Percentiles rank a stretch among this genome's conserved stretches.
phyloP scores from a whole-genome alignment of 2,797 vertebrate genomes.

The Enteromius thamalakanensis region DNA sequence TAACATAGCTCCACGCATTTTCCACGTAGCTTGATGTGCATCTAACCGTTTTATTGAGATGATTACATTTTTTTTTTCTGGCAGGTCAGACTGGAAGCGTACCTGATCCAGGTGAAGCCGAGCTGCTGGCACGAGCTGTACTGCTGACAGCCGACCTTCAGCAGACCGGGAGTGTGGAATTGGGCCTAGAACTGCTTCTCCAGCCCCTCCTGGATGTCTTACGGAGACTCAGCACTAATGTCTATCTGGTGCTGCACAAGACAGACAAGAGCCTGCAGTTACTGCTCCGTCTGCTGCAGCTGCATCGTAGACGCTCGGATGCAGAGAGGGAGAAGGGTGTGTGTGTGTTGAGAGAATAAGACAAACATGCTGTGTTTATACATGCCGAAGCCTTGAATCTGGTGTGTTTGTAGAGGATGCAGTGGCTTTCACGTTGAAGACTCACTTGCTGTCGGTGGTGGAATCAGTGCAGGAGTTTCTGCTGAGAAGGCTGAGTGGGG shows the following conservation, averaged over 20 bases:
- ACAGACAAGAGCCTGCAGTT: conserved; percentile 92
- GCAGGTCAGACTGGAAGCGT: conserved; percentile 70
- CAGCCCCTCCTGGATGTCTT: conserved; percentile 87
- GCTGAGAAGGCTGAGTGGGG: conserved; percentile 81
- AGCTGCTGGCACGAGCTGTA: conserved; percentile 82
- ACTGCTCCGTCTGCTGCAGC: conserved; percentile 82
- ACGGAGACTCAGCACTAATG: conserved; percentile 84
- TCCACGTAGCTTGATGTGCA: background rate
- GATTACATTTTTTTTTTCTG: background rate
- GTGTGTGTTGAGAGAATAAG: conserved; percentile 59
- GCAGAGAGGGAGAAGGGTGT: conserved; percentile 45
- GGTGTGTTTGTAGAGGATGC: conserved; percentile 72
- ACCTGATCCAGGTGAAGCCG: conserved; percentile 85
- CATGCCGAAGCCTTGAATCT: background rate
- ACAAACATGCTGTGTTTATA: background rate
- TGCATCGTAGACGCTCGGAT: conserved; percentile 47
- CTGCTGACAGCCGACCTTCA: conserved; percentile 87
- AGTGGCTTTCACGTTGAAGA: conserved; percentile 72
- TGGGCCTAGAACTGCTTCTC: conserved; percentile 79
- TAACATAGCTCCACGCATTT: background rate
- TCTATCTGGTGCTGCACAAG: conserved; percentile 87
- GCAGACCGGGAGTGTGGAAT: conserved; percentile 62
- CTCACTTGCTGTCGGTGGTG: conserved; percentile 65
- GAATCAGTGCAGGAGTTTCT: conserved; percentile 85
- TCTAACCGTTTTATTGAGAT: background rate